These are phyloP conservation scores for Listrodromus nycthemerus DNA, from an alignment of 2,888 invertebrate genomes.

Conservation along the genomic window DNA sequence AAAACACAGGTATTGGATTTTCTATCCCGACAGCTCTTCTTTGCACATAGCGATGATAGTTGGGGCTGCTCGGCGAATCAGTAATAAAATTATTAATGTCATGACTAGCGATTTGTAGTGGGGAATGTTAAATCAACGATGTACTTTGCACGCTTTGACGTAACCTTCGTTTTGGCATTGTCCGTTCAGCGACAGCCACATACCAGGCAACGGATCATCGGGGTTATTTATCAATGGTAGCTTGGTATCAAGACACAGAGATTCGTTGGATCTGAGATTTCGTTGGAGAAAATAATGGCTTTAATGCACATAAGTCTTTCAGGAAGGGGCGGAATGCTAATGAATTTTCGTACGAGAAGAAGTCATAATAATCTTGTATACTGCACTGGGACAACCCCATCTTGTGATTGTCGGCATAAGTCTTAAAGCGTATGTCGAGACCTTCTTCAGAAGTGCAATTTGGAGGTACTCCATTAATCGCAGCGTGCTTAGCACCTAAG, in stretches of 20 bases:
- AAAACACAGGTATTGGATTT: neutral
- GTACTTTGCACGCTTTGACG: slow-evolving; percentile 3
- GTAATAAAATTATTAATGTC: neutral
- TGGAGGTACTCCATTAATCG: neutral
- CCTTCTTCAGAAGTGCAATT: slow-evolving; percentile 17
- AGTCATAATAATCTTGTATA: neutral
- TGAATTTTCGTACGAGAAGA: neutral
- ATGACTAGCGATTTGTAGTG: neutral
- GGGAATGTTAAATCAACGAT: neutral
- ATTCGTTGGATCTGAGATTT: neutral
- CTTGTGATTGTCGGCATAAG: neutral
- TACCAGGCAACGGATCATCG: slow-evolving; percentile 24
- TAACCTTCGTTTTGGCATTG: neutral
- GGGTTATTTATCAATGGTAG: slow-evolving; percentile 6
- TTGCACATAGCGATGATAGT: neutral
- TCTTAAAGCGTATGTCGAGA: neutral
- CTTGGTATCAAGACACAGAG: slow-evolving; percentile 5
- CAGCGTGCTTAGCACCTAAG: slow-evolving; percentile 13
- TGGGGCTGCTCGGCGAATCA: neutral
- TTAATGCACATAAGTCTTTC: neutral
- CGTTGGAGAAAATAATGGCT: neutral
- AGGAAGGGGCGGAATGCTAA: neutral
- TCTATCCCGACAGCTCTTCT: neutral
- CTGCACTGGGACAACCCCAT: slow-evolving; percentile 34
- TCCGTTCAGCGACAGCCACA: slow-evolving; percentile 28